Percentiles rank a stretch among this genome's conserved stretches.
These are phyloP conservation scores for Nannospalax galili DNA, from an alignment of 2,113 vertebrate species.

Conservation along the genomic window DNA sequence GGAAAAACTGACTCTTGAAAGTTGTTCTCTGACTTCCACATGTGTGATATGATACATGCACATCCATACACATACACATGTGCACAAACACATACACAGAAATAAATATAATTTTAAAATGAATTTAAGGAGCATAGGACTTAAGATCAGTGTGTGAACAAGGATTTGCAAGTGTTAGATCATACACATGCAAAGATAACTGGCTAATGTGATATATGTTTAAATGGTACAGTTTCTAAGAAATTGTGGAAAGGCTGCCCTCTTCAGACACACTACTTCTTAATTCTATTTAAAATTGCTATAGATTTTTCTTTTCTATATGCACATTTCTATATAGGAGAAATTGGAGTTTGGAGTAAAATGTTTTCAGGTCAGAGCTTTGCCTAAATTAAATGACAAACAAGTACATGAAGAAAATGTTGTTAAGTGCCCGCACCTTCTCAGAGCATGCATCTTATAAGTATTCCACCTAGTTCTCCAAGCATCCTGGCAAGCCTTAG, in stretches of 20 bases:
- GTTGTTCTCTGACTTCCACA: background rate
- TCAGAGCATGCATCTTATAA: slow-evolving; percentile 45
- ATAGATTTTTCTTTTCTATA: slow-evolving; percentile 39
- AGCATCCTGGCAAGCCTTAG: slow-evolving; percentile 50
- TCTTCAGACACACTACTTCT: slow-evolving; percentile 85
- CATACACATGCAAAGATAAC: slow-evolving; percentile 20
- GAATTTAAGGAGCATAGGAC: background rate
- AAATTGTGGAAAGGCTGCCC: slow-evolving; percentile 87
- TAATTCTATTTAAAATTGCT: slow-evolving; percentile 61
- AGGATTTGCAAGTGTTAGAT: background rate
- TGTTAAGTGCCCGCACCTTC: slow-evolving; percentile 48
- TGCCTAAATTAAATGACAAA: slow-evolving; percentile 57
- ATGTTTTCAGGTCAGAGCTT: slow-evolving; percentile 57
- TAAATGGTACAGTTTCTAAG: slow-evolving; percentile 73
- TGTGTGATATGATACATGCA: too few species aligned
- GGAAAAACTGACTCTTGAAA: background rate
- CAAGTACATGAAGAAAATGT: background rate
- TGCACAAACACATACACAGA: background rate
- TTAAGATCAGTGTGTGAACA: background rate
- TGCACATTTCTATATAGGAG: background rate
- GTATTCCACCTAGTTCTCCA: slow-evolving; percentile 48
- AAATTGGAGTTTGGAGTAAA: slow-evolving; percentile 31
- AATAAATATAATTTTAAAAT: background rate
- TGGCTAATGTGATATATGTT: background rate
- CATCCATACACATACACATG: background rate